Conservation (phyloP, 2,888 invertebrate genomes). For the Trissonchulus latispiculum region DNA sequence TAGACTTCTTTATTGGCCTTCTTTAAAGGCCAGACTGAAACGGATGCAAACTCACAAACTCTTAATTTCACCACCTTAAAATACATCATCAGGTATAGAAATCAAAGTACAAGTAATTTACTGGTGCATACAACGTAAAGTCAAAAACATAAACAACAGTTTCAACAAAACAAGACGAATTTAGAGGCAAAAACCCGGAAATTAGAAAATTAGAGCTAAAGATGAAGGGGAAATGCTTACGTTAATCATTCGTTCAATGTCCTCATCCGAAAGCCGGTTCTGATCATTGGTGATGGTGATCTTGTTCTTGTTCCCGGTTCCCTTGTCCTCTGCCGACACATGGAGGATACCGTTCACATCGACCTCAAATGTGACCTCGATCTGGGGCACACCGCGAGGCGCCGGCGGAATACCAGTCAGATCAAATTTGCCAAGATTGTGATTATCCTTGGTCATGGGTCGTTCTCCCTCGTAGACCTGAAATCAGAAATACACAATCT, state of each 20-base stretch:
- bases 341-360: constrained; percentile 51
- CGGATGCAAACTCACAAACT: too few species aligned
- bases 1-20: too few species aligned
- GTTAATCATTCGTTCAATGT: constrained; percentile 97
- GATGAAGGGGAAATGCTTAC: too few species aligned
- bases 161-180: too few species aligned
- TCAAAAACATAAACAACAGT: too few species aligned
- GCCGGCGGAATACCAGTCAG: constrained; percentile 54
- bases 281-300: constrained; percentile 98
- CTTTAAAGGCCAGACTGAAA: too few species aligned
- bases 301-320: constrained; percentile 95
- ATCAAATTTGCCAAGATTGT: constrained; percentile 94
- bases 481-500: constrained; percentile 24
- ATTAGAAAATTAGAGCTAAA: too few species aligned
- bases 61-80: too few species aligned
- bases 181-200: too few species aligned
- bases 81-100: too few species aligned
- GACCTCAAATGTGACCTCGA: constrained; percentile 49
- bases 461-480: constrained; percentile 93
- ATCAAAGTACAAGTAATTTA: too few species aligned
- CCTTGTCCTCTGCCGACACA: constrained; percentile 96
- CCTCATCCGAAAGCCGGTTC: constrained; percentile 89
- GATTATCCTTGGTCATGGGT: constrained; percentile 99
- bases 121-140: neutral
- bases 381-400: constrained; percentile 48